Evolutionary conservation across 2,888 invertebrate species (phyloP).

Genomic region (Leucoptera coffeella): DNA sequence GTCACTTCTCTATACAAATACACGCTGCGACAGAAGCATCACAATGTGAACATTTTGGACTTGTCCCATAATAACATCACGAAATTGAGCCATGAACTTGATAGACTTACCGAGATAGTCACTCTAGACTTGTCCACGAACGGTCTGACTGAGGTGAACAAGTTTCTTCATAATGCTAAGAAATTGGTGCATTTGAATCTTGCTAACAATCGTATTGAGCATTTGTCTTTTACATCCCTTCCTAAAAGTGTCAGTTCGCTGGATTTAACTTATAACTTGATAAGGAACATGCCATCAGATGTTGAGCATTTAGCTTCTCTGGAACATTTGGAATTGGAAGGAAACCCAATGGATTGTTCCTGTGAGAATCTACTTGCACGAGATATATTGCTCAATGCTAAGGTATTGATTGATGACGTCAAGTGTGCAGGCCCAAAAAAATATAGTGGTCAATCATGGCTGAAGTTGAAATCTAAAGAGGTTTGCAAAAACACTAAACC

Average conservation of each 20-base stretch:
- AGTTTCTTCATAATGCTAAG: slow-evolving; percentile 50
- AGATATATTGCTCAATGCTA: slow-evolving; percentile 50
- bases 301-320: slow-evolving; percentile 48
- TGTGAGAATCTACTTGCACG: slow-evolving; percentile 61
- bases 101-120: slow-evolving; percentile 53
- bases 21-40: slow-evolving; percentile 38
- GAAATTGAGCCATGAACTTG: slow-evolving; percentile 49
- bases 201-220: slow-evolving; percentile 54
- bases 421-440: slow-evolving; percentile 50
- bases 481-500: slow-evolving; percentile 38
- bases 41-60: slow-evolving; percentile 53
- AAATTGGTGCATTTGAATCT: slow-evolving; percentile 55
- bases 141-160: slow-evolving; percentile 50
- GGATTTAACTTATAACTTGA: slow-evolving; percentile 57
- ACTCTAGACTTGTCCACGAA: slow-evolving; percentile 61
- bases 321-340: slow-evolving; percentile 58
- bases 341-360: slow-evolving; percentile 65
- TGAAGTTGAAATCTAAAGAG: slow-evolving; percentile 51
- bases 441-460: slow-evolving; percentile 46
- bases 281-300: slow-evolving; percentile 55
- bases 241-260: slow-evolving; percentile 55
- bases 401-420: slow-evolving; percentile 48
- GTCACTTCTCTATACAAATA: slow-evolving; percentile 73
- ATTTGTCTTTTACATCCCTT: slow-evolving; percentile 44
- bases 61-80: slow-evolving; percentile 58